Base-by-base conservation (phyloP, 2,113 vertebrate species). In the Pterocles gutturalis region DNA sequence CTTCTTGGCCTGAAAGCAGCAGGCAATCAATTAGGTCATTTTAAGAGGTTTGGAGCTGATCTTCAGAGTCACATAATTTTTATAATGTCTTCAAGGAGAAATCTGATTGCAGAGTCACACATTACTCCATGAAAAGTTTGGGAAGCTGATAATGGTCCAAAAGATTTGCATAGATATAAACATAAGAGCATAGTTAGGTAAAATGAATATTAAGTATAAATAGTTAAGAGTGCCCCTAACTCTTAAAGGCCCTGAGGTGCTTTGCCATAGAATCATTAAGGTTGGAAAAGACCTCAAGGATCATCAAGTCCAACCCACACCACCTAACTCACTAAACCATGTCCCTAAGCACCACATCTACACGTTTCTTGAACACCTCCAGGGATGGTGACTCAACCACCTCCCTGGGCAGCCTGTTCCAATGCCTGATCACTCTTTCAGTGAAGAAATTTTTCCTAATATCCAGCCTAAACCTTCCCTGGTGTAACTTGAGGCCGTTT, bases 81-180 rank as follows among this genome's bases (percentile, higher is more conserved):
- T 85, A 11, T 31, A 19, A 33, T 22, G 26, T 64, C 57, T 82
- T 71, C n/a, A 67, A 76, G 34, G 29, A 83, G 53, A 36, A 87
- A 69, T 15, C 8, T 22, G 20, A 13, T 46, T 75, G 41, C 1
- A 1, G n/a, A 46, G 33, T 49, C 1, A 0, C 34, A 21, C 2
- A 2, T 91, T 85, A 48, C 26, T 43, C 65, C 5, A 3, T 46
- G 17, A 90, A 55, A 76, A 80, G 31, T 93, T 2, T 69, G 16
- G 33, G 33, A 49, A 79, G n/a, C 46, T 65, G 34, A 26, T 1
- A 70, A 31, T 10, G 8, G 21, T 41, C 46, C 20, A 28, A 13
- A 88, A 49, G 9, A 17, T 73, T 89, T 71, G 25, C 29, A 31
- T 7, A 62, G 43, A 41, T 55, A 24, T 5, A 65, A 61, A 38